Evolutionary conservation across 2,888 invertebrate genomes (phyloP), one percentile per base, ranked within the genome.

Genomic region (Gari tellinella): DNA sequence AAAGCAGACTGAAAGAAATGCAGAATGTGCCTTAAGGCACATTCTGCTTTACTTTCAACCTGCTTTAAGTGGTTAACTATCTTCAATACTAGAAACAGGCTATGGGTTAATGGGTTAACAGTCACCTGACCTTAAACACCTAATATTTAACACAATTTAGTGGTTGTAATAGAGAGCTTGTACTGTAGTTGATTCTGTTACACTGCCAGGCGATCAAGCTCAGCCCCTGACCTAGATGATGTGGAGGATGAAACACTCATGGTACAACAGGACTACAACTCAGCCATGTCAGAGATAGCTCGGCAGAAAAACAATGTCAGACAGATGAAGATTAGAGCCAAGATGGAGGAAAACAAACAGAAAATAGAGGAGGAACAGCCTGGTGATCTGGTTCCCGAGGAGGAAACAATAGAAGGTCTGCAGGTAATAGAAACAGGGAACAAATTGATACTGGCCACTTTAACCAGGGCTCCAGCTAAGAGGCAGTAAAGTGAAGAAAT

Each of bases 241-340:
- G 66, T 72, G n/a, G 81, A 82, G 61, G 89, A 90, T 61, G 89
- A 90, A 46, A 85, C 87, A 14, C 76, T 90, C 43, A 65, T 90
- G 53, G 86, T 91, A 12, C 85, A 86, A 10, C 89, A 90, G 66
- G 89, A 90, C 63, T 90, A 85, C 73, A 85, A 82, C 55, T 73
- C 82, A 23, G 87, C 87, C n/a, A 87, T 91, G 85, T 81, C 85
- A 43, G 91, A 91, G 83, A 86, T 88, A 21, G 45, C 68, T 52
- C 79, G 80, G 48, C 85, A 86, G 62, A 86, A 84, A 51, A 46
- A 31, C 5, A 78, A 82, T 60, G 72, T 83, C 1, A 65, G 81
- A 37, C 73, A 80, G 64, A 73, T 79, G 82, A 84, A 83, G 70
- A 31, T 77, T 14, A 73, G 77, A 56, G 61, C 69, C 66, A 82